phyloP scores from a whole-genome alignment of 2,113 vertebrate species.

The Artemisiospiza belli region DNA sequence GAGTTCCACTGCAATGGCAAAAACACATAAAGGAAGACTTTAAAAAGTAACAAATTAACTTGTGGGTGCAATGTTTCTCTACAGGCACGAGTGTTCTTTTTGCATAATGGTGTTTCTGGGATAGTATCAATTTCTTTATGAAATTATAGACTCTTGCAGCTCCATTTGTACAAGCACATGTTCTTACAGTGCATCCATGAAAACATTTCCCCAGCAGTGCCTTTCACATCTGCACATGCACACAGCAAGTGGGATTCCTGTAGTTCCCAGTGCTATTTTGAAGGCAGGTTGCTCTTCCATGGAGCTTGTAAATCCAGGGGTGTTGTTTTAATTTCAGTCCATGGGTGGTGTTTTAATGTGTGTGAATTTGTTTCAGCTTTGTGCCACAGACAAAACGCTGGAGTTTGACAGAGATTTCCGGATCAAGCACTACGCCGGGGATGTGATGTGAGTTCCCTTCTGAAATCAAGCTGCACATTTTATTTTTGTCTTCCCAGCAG shows the following conservation, averaged over 20 bases:
- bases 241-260: not conserved
- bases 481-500: not conserved
- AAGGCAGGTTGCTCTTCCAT: not conserved
- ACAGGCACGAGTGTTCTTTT: not conserved
- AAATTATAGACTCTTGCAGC: not conserved
- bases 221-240: not conserved
- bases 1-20: not conserved
- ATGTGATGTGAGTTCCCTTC: slow-evolving; percentile 88
- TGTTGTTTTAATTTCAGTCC: not conserved
- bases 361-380: slow-evolving; percentile 78
- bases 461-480: not conserved
- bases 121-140: not conserved
- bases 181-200: not conserved
- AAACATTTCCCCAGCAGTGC: not conserved
- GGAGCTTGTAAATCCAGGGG: not conserved
- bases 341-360: not conserved
- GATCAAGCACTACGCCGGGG: slow-evolving; percentile 92
- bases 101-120: not conserved
- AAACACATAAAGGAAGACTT: not conserved
- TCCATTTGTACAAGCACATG: not conserved
- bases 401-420: slow-evolving; percentile 96
- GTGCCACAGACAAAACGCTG: slow-evolving; percentile 88
- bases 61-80: not conserved
- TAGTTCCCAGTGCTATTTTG: not conserved
- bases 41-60: not conserved